Evolutionary conservation across 2,797 vertebrate species (phyloP), one percentile per base, ranked within the genome.

Genomic region (Coregonus suidteri): DNA sequence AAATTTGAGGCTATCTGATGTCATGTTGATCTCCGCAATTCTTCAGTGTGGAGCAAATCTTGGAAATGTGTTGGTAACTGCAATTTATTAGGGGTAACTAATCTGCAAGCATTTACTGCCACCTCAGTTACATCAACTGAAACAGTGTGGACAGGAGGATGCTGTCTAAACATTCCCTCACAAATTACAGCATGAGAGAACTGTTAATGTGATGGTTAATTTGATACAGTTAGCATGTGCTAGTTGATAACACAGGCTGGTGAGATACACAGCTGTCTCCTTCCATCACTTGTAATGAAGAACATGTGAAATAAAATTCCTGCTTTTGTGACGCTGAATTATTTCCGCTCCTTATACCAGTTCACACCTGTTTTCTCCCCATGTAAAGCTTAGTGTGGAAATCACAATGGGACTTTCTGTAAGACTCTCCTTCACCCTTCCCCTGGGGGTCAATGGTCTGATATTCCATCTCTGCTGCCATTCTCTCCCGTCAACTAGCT

Each of bases 381-480:
- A 75, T 78, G 78, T 77, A 74, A 56, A 64, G 83, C 70, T 59
- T 82, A 64, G 51, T 11, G 18, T 14, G 70, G 64, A 79, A 79
- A 83, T 82, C 66, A 77, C 80, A 84, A 80, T 71, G 77, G 67
- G 51, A 47, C 54, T 47, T 35, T 80, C 59, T 77, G 71, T 30
- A 62, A 82, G 54, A 66, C 73, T 47, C 41, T 74, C 15, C 25
- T 31, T 25, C 70, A 34, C 30, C 52, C 41, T 20, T 37, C 59
- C 47, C 59, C 41, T 64, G 25, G 62, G 68, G 81, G 88, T 85
- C 82, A 83, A 1, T 37, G 71, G 80, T 79, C 84, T 91, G 81
- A 86, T 88, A 86, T 91, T 83, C 80, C 77, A 90, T 85, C 85
- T 84, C 72, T 73, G 77, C 67, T 73, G 75, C 75, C 79, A 78